Base-by-base conservation (phyloP, 2,888 invertebrate species). In the Clusia tigrina region DNA sequence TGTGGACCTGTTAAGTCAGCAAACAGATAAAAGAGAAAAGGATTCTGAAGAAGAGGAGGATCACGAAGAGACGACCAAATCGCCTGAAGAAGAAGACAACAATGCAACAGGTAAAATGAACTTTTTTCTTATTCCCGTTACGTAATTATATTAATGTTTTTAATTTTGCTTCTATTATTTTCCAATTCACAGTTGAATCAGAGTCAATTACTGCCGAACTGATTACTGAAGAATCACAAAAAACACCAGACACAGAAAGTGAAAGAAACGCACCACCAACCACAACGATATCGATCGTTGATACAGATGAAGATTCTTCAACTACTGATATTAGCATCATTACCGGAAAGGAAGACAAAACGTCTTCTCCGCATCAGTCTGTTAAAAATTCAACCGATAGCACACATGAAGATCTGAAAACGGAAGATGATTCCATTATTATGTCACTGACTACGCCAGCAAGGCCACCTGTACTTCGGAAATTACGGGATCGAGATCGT, bases 401-500 rank as follows among this genome's bases (percentile, higher is more conserved):
- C 57, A 46, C 57, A 17, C 25, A 42, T 23, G 63, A 65, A 1
- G 57, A 57, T 12, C 37, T 60, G 62, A 24, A 62, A 59, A 10
- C 63, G 61, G 52, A 70, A 74, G 67, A 3, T 61, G 32, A 60
- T 58, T 57, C 25, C 53, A 22, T 48, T 10, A 37, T 22, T 26
- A 17, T 52, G 6, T 18, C 54, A 37, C 46, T 25, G 18, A 26
- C 63, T 25, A 66, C 71, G 3, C 69, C 69, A 10, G 73, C 67
- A 64, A 73, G 78, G 42, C 74, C 78, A 1, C 72, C 81, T 10
- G 66, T 74, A 60, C 63, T 82, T 2, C 84, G 85, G 46, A 86
- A 85, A 70, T 74, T 84, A 6, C 78, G 82, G 1, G 81, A 79
- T 65, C 86, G 87, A 32, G 83, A 83, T 63, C 81, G 87, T 10